phyloP scores from a whole-genome alignment of 2,888 invertebrate species.

The Pachydiplax longipennis region DNA sequence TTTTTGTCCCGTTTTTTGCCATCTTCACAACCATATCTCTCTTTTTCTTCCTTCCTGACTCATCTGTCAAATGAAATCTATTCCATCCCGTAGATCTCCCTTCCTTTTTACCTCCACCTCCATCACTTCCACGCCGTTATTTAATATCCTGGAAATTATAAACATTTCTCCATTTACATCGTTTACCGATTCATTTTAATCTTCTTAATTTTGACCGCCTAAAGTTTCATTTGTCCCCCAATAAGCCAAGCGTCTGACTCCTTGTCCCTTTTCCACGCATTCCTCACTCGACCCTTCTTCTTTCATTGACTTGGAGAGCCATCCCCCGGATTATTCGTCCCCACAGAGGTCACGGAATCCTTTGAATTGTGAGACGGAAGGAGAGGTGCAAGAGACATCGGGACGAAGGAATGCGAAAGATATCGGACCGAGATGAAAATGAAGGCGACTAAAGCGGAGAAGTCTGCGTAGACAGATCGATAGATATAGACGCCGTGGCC shows the following conservation, averaged over 20 bases:
- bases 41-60: not conserved
- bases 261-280: not conserved
- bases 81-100: not conserved
- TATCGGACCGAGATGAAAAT: not conserved
- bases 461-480: too few relatives aligned
- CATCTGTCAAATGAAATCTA: not conserved
- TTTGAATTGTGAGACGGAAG: not conserved
- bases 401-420: not conserved
- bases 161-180: too few relatives aligned
- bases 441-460: too few relatives aligned
- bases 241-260: not conserved
- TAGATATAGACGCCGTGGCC: too few relatives aligned
- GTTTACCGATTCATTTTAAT: not conserved
- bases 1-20: not conserved
- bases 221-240: not conserved
- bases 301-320: not conserved
- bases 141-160: not conserved
- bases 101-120: not conserved
- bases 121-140: not conserved
- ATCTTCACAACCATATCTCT: not conserved
- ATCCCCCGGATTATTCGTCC: not conserved
- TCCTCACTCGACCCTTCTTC: not conserved
- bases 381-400: too few relatives aligned
- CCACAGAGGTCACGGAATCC: conserved; percentile 4
- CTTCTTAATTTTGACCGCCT: not conserved